Percentiles rank a stretch among this genome's conserved stretches.
Evolutionary conservation across 2,113 vertebrate species (phyloP).

Genomic region (Seriola rivoliana): DNA sequence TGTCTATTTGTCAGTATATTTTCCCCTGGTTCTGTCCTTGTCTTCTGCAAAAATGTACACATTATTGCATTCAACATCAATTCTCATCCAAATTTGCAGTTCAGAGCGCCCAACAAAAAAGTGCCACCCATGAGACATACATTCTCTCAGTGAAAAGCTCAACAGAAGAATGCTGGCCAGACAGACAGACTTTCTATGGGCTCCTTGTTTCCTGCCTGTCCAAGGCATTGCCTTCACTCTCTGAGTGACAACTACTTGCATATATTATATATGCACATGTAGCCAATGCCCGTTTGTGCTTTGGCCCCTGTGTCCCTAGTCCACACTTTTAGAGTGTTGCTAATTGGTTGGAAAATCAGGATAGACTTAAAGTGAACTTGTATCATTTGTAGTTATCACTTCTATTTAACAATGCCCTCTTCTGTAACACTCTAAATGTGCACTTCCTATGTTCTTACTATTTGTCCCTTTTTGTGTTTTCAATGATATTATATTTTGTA

Average conservation of each 20-base stretch:
- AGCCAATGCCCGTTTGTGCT: constrained; percentile 82
- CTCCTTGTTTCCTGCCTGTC: constrained; percentile 75
- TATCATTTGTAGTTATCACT: constrained; percentile 21
- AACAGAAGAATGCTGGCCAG: constrained; percentile 76
- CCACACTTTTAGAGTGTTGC: constrained; percentile 84
- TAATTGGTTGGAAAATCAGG: constrained; percentile 73
- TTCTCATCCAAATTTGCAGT: constrained; percentile 70
- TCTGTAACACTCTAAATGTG: constrained; percentile 85
- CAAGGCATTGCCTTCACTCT: constrained; percentile 81
- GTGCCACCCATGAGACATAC: constrained; percentile 8
- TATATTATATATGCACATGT: constrained; percentile 83
- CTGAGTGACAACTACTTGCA: constrained; percentile 83
- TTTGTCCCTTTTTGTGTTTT: constrained; percentile 69
- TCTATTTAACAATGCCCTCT: constrained; percentile 64
- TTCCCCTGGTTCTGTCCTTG: constrained; percentile 75
- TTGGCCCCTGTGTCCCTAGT: constrained; percentile 77
- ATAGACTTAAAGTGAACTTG: constrained; percentile 28
- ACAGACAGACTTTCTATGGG: constrained; percentile 80
- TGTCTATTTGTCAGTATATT: constrained; percentile 82
- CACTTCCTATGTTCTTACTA: constrained; percentile 69
- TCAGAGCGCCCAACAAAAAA: constrained; percentile 6
- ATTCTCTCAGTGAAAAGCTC: constrained; percentile 58
- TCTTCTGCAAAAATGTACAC: constrained; percentile 75
- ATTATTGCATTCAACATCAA: constrained; percentile 76
- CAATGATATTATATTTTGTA: constrained; percentile 55